These are phyloP conservation scores for Lochmaea crataegi DNA, from an alignment of 2,888 invertebrate genomes.

Conservation along the genomic window DNA sequence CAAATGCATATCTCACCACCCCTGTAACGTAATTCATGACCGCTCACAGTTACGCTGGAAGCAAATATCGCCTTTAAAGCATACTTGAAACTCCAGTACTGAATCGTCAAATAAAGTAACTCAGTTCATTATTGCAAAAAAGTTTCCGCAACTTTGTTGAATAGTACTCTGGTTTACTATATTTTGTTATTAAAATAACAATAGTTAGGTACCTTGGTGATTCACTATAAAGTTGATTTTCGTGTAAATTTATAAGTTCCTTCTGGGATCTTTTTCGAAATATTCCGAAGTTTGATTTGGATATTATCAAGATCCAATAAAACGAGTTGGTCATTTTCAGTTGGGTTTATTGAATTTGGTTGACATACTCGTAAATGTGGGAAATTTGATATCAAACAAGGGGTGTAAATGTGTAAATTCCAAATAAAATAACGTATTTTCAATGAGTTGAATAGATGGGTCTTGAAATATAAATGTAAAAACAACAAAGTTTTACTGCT, in stretches of 20 bases:
- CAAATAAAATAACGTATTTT: not conserved
- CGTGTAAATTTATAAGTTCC: not conserved
- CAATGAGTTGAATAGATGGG: not conserved
- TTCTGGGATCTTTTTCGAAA: not conserved
- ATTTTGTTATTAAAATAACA: not conserved
- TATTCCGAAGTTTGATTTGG: slow-evolving; percentile 10
- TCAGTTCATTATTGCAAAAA: not conserved
- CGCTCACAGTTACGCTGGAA: too few relatives aligned
- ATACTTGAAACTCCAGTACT: not conserved
- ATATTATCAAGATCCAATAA: slow-evolving; percentile 14
- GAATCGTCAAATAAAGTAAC: not conserved
- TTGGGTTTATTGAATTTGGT: slow-evolving; percentile 2
- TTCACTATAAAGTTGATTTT: not conserved
- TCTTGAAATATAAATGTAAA: not conserved
- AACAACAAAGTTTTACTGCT: not conserved
- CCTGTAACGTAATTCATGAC: not conserved
- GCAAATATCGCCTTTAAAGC: not conserved
- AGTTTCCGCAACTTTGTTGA: not conserved
- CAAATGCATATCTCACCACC: slow-evolving; percentile 1
- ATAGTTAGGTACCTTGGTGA: not conserved
- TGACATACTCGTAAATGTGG: not conserved
- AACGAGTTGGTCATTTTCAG: slow-evolving; percentile 10
- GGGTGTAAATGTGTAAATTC: not conserved
- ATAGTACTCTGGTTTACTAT: not conserved
- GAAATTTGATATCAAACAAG: slow-evolving; percentile 2